Evolutionary conservation across 2,113 vertebrate species (phyloP).

Genomic region (Onychostruthus taczanowskii): DNA sequence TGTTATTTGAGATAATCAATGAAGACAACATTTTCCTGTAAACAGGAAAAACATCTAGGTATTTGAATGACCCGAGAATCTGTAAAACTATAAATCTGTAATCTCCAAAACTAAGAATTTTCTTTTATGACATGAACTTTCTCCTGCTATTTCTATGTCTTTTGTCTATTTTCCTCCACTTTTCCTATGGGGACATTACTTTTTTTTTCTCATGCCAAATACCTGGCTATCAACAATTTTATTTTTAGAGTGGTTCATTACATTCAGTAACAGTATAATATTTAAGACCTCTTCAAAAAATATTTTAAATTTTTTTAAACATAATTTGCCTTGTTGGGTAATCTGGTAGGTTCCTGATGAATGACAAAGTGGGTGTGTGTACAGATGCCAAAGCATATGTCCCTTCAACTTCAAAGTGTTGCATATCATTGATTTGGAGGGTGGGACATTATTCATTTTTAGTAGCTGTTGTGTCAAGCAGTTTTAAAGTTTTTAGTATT

Average conservation of each 20-base stretch:
- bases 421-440: neutral
- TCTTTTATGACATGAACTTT: neutral
- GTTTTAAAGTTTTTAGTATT: neutral
- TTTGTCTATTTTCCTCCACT: neutral
- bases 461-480: neutral
- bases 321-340: neutral
- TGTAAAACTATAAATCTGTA: neutral
- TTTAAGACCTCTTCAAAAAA: neutral
- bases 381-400: neutral
- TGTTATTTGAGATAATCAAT: neutral
- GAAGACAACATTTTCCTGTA: neutral
- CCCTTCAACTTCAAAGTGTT: neutral
- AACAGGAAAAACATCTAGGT: neutral
- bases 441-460: neutral
- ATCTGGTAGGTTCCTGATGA: neutral
- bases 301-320: neutral
- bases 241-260: neutral
- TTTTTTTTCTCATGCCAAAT: neutral
- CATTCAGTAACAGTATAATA: neutral
- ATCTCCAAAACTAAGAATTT: neutral
- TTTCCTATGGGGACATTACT: neutral
- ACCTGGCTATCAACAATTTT: neutral
- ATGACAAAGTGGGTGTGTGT: neutral
- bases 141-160: neutral
- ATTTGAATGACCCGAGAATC: neutral